These are phyloP conservation scores for Todiramphus chloris DNA, from an alignment of 2,113 vertebrate species.

Conservation along the genomic window DNA sequence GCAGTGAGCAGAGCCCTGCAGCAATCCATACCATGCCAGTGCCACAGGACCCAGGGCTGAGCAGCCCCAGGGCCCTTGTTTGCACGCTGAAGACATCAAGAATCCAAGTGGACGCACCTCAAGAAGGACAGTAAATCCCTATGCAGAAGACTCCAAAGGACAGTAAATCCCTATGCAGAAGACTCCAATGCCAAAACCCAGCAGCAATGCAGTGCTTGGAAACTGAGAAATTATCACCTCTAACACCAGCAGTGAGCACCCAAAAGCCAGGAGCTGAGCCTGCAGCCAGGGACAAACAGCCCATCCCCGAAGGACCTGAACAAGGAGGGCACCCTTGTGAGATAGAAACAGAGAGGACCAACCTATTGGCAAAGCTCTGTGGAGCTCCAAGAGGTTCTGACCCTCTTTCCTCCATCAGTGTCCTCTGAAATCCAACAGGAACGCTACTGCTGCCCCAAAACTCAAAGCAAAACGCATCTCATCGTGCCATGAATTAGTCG, in stretches of 20 bases:
- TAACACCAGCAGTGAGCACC: neutral
- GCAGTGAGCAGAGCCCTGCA: neutral
- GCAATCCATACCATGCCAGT: too few species aligned
- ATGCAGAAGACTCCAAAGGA: neutral
- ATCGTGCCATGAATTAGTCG: neutral
- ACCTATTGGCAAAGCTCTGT: neutral
- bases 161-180: neutral
- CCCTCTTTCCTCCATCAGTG: too few species aligned
- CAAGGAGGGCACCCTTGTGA: neutral
- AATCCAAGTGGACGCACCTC: rapidly evolving
- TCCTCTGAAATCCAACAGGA: neutral
- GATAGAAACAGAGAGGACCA: neutral
- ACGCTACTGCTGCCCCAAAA: rapidly evolving
- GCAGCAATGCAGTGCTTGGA: neutral
- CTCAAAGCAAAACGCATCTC: neutral
- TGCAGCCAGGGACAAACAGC: too few species aligned
- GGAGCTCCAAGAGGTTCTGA: neutral
- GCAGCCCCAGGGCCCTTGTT: neutral
- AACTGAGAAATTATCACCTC: neutral
- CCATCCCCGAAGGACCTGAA: neutral
- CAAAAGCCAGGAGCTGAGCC: neutral
- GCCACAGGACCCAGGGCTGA: neutral
- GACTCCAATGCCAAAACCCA: neutral
- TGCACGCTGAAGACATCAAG: rapidly evolving
- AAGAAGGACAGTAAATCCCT: neutral